These are phyloP conservation scores for Lontra canadensis DNA, from an alignment of 2,113 vertebrate species.

Conservation along the genomic window DNA sequence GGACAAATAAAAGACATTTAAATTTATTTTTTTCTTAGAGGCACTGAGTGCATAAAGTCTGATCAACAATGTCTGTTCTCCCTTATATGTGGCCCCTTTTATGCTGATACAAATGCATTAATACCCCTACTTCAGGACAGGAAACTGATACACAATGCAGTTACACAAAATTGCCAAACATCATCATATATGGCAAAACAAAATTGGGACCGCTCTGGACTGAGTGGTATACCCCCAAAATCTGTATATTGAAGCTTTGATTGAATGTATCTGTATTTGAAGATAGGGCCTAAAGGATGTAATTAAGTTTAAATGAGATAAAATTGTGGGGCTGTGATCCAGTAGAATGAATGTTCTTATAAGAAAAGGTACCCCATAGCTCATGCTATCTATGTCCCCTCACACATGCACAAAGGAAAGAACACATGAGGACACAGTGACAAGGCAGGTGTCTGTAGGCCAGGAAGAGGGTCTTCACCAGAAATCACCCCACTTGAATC, in stretches of 20 bases:
- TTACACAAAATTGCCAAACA: neutral
- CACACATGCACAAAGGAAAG: neutral
- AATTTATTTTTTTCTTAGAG: neutral
- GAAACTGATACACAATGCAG: neutral
- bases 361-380: neutral
- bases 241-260: neutral
- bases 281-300: neutral
- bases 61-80: neutral
- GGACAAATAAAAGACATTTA: neutral
- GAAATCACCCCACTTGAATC: neutral
- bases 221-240: neutral
- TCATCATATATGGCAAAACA: neutral
- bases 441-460: neutral
- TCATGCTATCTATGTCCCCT: neutral
- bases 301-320: neutral
- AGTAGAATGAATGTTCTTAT: neutral
- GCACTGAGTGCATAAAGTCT: neutral
- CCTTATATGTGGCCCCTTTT: neutral
- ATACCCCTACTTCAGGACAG: neutral
- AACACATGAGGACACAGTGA: neutral
- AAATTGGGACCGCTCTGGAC: neutral
- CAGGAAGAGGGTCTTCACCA: neutral
- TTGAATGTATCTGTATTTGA: neutral
- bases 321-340: neutral
- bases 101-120: neutral